A percentile compares a stretch with the other conserved stretches of the same genome.
Conservation (phyloP, 2,888 invertebrate species). For the Limnephilus lunatus region DNA sequence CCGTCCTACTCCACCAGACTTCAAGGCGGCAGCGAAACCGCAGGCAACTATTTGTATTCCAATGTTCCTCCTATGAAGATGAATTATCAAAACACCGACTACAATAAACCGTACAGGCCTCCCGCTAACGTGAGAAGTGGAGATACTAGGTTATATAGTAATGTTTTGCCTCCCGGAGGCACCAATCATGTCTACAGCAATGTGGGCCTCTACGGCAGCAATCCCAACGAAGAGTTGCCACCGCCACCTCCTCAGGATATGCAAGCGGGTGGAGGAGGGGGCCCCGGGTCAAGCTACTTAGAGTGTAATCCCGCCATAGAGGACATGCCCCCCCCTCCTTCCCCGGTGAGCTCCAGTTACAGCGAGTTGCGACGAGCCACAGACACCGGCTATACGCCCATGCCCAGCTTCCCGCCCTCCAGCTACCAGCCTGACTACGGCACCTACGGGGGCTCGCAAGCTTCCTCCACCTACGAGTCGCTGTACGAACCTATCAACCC, state of each 20-base stretch:
- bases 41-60: constrained; percentile 74
- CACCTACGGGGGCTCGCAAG: constrained; percentile 78
- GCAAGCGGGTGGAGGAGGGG: constrained; percentile 61
- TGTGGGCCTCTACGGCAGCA: constrained; percentile 67
- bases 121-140: constrained; percentile 73
- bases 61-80: constrained; percentile 77
- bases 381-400: constrained; percentile 79
- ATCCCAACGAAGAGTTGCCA: constrained; percentile 50
- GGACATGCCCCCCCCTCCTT: constrained; percentile 71
- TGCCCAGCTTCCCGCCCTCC: constrained; percentile 78
- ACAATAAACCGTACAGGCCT: constrained; percentile 69
- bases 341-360: constrained; percentile 79
- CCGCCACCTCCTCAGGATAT: constrained; percentile 56
- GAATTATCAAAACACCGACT: constrained; percentile 69
- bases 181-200: constrained; percentile 77
- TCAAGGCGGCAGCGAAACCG: constrained; percentile 70
- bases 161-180: constrained; percentile 75
- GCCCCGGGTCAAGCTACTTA: constrained; percentile 68
- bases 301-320: constrained; percentile 69
- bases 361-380: constrained; percentile 84
- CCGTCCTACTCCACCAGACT: constrained; percentile 86
- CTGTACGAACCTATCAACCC: constrained; percentile 82
- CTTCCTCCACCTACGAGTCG: constrained; percentile 82
- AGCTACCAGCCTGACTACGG: constrained; percentile 78
- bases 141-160: constrained; percentile 75